Base-by-base conservation (phyloP, 2,888 invertebrate genomes). In the Brachypalpus laphriformis region DNA sequence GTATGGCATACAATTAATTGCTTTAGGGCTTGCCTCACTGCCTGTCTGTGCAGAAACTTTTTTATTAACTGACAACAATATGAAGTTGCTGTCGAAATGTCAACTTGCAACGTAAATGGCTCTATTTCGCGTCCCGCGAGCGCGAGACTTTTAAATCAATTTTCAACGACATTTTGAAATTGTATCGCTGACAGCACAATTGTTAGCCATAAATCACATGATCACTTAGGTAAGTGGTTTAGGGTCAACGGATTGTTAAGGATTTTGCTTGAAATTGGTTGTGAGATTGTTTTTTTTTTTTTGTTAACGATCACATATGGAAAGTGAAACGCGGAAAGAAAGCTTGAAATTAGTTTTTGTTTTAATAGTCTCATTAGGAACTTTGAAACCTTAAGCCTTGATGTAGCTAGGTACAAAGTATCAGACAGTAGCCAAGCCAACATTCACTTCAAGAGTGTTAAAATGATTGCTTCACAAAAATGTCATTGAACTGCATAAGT, bases 71-170 rank as follows among this genome's bases (percentile, higher is more conserved):
- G 71, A 70, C 76, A 76, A 71, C 71, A 76, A 71, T 51, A 61
- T 82, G 77, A 72, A 72, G 76, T 76, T 54, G 66, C 71, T 82
- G 77, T 77, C 77, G 72, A 77, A 66, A 61, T 82, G 77, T 77
- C 82, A 82, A 72, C 45, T 59, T 25, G 20, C 51, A 65, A 66
- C 65, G 31, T 61, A 77, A 72, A 82, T 56, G 61, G 72, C 82
- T 82, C 61, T 72, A 82, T 82, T 82, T 82, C 56, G 77, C 56
- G 56, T 51, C 16, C 2, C 49, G n/a, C n/a, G n/a, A 45, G 14
- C 11, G 70, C 34, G 7, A 57, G 63, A 2, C 2, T 65, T 66
- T 61, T 82, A 77, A 72, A 82, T 82, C 66, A 72, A 59, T 77
- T 82, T 76, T 65, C 25, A 31, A 51, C 37, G 82, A 68, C 81